Base-by-base conservation (phyloP, 2,113 vertebrate species). In the Chaetops frenatus region DNA sequence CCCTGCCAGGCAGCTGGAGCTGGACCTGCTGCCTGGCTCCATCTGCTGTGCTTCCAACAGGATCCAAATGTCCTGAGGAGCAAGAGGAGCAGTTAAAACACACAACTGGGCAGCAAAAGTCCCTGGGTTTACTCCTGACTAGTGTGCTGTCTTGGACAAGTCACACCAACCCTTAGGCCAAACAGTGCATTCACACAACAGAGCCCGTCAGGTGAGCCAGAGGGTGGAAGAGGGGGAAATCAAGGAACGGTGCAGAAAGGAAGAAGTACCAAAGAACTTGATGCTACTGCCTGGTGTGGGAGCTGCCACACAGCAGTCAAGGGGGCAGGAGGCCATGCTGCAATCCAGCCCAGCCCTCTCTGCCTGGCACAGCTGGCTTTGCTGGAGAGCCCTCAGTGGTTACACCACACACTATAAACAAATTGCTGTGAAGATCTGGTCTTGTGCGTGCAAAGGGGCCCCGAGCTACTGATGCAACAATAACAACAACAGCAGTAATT, bases 11-110 rank as follows among this genome's bases (percentile, higher is more conserved):
- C 73, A 24, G 89, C 81, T 85, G 53, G 72, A 91, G 62, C 85
- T 56, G 95, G 95, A 89, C 90, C 69, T 74, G 93, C 90, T 0
- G 57, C 92, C 88, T 95, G 76, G 28, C 86, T 95, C 95, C 81
- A 92, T 92, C 91, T 80, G 84, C 67, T 40, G 70, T 61, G 53
- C 62, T 83, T 71, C 81, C 81, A 81, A 36, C 36, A 86, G 92
- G 47, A 56, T 60, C 67, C 76, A 50, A 86, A 51, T 1, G 21
- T 85, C 89, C 77, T 15, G 27, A 76, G 71, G 61, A 88, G 47
- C 3, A 7, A 56, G 64, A 38, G 2, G 45, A 82, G 45, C 1
- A 0, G 40, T 25, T 67, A 21, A 60, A 90, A 54, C 64, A 56
- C 67, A 53, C 2, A 1, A 11, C 58, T 31, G 54, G 54, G 66